Percentiles rank a stretch among this genome's conserved stretches.
Evolutionary conservation across 2,888 invertebrate species (phyloP).

Genomic region (Therioaphis trifolii): DNA sequence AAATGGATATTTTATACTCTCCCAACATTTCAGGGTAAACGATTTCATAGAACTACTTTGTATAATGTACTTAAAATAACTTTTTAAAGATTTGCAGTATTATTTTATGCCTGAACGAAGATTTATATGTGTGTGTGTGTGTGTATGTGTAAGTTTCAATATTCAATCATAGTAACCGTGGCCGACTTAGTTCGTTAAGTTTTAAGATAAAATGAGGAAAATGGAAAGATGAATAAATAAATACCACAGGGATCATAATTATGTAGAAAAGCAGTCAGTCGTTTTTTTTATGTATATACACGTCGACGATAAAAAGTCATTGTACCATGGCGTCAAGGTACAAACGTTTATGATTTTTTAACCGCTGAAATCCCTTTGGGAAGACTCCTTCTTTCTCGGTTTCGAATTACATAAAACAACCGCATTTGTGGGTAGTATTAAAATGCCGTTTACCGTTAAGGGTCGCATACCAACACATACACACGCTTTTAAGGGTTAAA

Average conservation of each 20-base stretch:
- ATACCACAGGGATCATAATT: background rate
- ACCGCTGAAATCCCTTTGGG: conserved; percentile 29
- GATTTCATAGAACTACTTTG: conserved; percentile 31
- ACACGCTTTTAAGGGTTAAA: conserved; percentile 33
- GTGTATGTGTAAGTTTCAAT: conserved; percentile 11
- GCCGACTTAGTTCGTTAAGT: background rate
- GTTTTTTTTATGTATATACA: background rate
- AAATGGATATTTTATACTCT: background rate
- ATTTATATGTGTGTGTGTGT: background rate
- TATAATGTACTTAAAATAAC: conserved; percentile 8
- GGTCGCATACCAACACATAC: conserved; percentile 20
- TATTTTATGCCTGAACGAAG: conserved; percentile 16
- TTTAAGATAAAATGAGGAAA: background rate
- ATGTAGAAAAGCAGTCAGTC: background rate
- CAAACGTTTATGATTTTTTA: conserved; percentile 45
- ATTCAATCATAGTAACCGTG: conserved; percentile 31
- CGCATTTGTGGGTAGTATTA: conserved; percentile 14
- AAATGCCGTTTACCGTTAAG: conserved; percentile 35
- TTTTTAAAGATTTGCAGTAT: conserved; percentile 17
- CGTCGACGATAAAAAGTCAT: conserved; percentile 14
- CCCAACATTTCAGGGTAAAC: conserved; percentile 23
- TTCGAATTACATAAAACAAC: conserved; percentile 35
- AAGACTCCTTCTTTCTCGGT: background rate
- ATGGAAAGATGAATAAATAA: conserved; percentile 20
- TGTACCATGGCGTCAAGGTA: background rate